These are phyloP conservation scores for Zootermopsis nevadensis DNA, from an alignment of 2,888 invertebrate species.

Conservation along the genomic window DNA sequence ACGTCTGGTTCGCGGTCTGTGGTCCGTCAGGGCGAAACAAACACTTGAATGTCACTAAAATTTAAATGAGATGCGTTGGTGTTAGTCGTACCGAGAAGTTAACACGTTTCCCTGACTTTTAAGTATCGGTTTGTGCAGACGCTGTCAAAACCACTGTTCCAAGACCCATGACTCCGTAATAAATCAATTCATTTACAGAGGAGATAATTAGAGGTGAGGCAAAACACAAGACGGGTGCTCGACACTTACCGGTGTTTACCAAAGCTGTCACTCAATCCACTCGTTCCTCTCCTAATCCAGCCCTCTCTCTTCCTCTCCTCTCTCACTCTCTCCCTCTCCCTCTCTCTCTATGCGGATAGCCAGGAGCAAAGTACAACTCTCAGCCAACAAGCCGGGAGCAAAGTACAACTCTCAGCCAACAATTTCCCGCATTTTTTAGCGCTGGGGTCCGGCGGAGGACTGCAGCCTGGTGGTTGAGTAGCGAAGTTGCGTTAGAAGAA, in stretches of 20 bases:
- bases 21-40: too few relatives aligned
- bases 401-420: neutral
- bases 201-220: neutral
- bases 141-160: neutral
- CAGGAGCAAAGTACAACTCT: constrained; percentile 10
- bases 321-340: constrained; percentile 30
- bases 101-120: too few relatives aligned
- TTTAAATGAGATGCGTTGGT: too few relatives aligned
- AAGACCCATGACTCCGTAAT: neutral
- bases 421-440: constrained; percentile 44
- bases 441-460: constrained; percentile 34
- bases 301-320: neutral
- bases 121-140: neutral
- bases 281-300: neutral
- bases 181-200: constrained; percentile 29
- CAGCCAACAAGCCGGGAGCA: constrained; percentile 26
- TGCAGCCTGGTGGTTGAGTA: constrained; percentile 44
- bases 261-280: constrained; percentile 43
- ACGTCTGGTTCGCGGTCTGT: too few relatives aligned
- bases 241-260: constrained; percentile 45
- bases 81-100: too few relatives aligned
- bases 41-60: too few relatives aligned
- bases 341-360: constrained; percentile 29
- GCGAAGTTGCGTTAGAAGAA: constrained; percentile 21
- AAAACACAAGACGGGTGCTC: neutral